These are phyloP conservation scores for Chelon labrosus DNA, from an alignment of 2,797 vertebrate species.

Conservation along the genomic window DNA sequence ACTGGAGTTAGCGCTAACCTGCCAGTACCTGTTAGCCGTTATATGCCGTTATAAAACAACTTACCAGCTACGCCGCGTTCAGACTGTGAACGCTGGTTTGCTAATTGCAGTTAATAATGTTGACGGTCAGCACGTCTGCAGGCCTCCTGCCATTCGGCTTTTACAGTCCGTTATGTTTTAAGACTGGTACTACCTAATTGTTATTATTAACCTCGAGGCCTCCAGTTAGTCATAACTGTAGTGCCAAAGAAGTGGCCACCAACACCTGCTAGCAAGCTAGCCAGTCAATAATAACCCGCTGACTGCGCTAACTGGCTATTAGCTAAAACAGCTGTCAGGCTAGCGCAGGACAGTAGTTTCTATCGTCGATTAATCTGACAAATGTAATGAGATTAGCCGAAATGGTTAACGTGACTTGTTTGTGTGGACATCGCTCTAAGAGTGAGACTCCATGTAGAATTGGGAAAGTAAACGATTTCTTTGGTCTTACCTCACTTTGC, in stretches of 20 bases:
- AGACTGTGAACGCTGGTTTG: neutral
- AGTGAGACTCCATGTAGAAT: accelerated
- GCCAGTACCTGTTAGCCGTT: neutral
- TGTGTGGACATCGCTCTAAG: accelerated
- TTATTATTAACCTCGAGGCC: conserved; percentile 24
- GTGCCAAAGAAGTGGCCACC: conserved; percentile 34
- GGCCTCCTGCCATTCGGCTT: neutral
- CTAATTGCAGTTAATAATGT: conserved; percentile 8
- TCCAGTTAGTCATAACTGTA: conserved; percentile 25
- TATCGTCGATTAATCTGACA: conserved; percentile 63
- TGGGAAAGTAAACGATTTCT: neutral
- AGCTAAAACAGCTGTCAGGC: conserved; percentile 65
- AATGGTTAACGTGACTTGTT: accelerated
- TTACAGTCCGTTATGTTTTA: neutral
- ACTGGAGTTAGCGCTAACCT: neutral
- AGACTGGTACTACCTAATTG: neutral
- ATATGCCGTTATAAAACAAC: conserved; percentile 10
- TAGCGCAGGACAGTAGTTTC: conserved; percentile 46
- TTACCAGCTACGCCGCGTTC: conserved; percentile 2
- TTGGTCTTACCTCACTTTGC: conserved; percentile 73
- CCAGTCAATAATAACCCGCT: conserved; percentile 63
- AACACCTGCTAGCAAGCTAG: conserved; percentile 47
- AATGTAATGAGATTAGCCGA: conserved; percentile 1
- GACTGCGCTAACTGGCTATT: conserved; percentile 66
- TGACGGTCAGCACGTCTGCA: neutral